Base-by-base conservation (phyloP, 2,113 vertebrate species). In the Boulengeromyrus knoepffleri region DNA sequence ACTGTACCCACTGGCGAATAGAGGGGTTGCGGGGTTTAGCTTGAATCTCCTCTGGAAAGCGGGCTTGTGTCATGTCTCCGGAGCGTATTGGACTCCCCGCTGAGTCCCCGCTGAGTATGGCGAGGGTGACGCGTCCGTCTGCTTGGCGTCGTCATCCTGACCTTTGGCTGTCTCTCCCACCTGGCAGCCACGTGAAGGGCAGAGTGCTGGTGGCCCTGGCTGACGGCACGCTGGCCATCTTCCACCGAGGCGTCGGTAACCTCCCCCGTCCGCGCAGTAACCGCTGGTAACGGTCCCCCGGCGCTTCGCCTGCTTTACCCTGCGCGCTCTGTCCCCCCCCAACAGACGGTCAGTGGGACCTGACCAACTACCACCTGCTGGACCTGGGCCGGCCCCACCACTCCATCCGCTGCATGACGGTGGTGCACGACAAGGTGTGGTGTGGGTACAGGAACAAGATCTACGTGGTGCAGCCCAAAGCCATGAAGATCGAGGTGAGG, bases 371-470 rank as follows among this genome's bases (percentile, higher is more conserved):
- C 92, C 98, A 99, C 92, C 96, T 99, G 91, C 91, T 99, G 49
- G 98, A 99, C 92, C 92, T 99, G 90, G 98, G 98, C 50, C 96
- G 97, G 50, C 97, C 97, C 0, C 97, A 98, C 92, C 96, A 99
- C 94, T 98, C 99, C 0, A 98, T 99, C 92, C 97, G 99, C 87
- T 99, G 99, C 92, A 99, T 99, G 98, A 98, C 97, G 1, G 96
- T 98, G 62, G 99, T 99, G 0, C 98, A 99, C 0, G 98, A 99
- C 94, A 98, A 97, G 94, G 98, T 99, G 93, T 99, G 99, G 99
- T 99, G 99, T 90, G 99, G 99, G 92, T 98, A 97, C 95, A 96
- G 97, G 94, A 99, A 99, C 95, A 99, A 97, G 95, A 99, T 99
- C 93, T 98, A 97, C 45, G 97, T 99, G 93, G 97, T 99, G 89